Conservation (phyloP, 2,113 vertebrate genomes). For the Phalacrocorax aristotelis region DNA sequence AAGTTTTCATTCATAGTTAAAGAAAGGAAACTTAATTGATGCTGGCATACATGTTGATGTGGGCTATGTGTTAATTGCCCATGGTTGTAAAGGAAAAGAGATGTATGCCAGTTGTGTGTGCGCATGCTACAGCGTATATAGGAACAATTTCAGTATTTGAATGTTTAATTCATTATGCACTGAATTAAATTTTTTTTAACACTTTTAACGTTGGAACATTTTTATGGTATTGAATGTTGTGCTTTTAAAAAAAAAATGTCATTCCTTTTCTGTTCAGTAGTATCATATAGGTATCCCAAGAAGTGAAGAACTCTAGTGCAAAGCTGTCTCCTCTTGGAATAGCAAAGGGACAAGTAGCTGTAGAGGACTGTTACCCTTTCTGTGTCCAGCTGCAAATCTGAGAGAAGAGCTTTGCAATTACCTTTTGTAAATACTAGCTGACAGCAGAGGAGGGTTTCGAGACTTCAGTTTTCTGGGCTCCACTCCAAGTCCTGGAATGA, state of each 20-base stretch:
- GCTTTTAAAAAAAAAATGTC: neutral
- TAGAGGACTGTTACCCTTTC: neutral
- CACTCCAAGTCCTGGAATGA: conserved; percentile 35
- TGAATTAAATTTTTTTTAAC: neutral
- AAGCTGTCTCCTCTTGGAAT: neutral
- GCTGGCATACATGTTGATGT: neutral
- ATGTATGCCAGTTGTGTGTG: neutral
- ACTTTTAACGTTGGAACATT: neutral
- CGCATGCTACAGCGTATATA: neutral
- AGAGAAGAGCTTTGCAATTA: conserved; percentile 36
- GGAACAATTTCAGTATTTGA: neutral
- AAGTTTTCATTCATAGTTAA: neutral
- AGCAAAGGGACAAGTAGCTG: neutral
- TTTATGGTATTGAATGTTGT: neutral
- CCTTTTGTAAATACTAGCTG: conserved; percentile 26
- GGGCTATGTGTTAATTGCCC: neutral
- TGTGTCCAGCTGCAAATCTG: conserved; percentile 4
- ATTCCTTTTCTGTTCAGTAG: neutral
- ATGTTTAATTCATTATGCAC: neutral
- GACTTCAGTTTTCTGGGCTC: conserved; percentile 51
- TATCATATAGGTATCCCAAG: neutral
- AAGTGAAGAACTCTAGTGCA: neutral
- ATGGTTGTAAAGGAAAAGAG: neutral
- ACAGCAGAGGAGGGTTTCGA: conserved; percentile 10
- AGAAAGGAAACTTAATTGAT: neutral